These are phyloP conservation scores for Chaitophorus viminalis DNA, from an alignment of 2,888 invertebrate genomes.

Conservation along the genomic window DNA sequence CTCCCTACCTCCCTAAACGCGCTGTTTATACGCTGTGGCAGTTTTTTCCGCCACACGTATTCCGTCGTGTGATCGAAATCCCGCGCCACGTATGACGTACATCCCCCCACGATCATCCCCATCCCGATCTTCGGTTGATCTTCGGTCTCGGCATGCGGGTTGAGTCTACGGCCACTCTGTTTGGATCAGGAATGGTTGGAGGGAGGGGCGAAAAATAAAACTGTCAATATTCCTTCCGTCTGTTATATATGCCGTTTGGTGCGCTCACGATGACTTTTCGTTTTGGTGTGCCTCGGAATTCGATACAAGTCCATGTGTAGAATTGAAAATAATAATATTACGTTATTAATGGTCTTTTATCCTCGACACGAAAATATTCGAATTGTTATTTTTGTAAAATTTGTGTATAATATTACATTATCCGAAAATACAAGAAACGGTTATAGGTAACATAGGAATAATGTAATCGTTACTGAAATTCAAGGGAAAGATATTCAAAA, in stretches of 20 bases:
- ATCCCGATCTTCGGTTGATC: too few species aligned
- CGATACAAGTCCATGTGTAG: background rate
- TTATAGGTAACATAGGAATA: background rate
- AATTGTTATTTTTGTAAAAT: background rate
- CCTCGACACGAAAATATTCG: background rate
- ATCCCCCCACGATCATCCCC: too few species aligned
- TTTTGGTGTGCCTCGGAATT: conserved; percentile 21
- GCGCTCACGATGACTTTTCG: conserved; percentile 25
- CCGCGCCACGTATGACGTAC: background rate
- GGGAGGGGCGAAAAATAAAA: background rate
- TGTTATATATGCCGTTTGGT: background rate
- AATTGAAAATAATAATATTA: background rate
- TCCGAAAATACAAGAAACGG: background rate
- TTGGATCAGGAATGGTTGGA: too few species aligned
- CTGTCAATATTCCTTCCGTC: conserved; percentile 1
- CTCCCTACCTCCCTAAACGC: background rate
- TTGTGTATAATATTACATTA: too few species aligned
- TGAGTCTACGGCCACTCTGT: too few species aligned
- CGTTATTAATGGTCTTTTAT: conserved; percentile 25
- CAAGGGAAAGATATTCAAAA: too few species aligned
- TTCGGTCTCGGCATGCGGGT: background rate
- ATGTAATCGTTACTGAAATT: too few species aligned
- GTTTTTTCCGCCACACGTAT: background rate
- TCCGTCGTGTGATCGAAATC: background rate
- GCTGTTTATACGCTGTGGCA: background rate